A percentile compares a stretch with the other conserved stretches of the same genome.
Evolutionary conservation across 2,888 invertebrate species (phyloP).

Genomic region (Netelia melanura): DNA sequence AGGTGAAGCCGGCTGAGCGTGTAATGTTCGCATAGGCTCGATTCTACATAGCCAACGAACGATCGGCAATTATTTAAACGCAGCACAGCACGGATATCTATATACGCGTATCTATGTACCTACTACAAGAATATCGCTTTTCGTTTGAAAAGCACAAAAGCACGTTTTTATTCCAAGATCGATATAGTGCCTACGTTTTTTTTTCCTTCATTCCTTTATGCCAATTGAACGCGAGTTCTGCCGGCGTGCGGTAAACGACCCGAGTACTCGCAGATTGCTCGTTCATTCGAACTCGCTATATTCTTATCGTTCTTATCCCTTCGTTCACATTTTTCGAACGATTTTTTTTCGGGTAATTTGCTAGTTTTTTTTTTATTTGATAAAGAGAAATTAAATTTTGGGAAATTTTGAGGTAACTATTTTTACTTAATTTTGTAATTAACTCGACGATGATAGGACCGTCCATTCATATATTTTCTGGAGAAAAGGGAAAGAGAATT

Average conservation of each 20-base stretch:
- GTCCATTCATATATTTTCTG: background rate
- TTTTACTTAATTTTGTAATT: no score
- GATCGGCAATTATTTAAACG: constrained; percentile 60
- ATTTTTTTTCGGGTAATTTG: no score
- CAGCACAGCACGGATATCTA: constrained; percentile 26
- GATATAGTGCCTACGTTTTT: constrained; percentile 37
- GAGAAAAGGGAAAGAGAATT: background rate
- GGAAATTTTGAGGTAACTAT: no score
- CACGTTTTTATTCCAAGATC: constrained; percentile 50
- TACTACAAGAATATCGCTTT: constrained; percentile 24
- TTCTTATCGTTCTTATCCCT: constrained; percentile 17
- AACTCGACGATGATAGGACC: background rate
- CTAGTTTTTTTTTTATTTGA: no score
- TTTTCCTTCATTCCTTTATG: background rate
- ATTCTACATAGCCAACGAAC: constrained; percentile 49
- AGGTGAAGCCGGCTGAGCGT: constrained; percentile 55
- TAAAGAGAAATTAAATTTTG: no score
- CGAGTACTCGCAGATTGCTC: constrained; percentile 33
- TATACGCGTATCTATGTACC: background rate
- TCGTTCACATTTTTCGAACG: background rate
- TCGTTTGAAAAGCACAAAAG: constrained; percentile 26
- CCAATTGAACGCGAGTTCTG: constrained; percentile 17
- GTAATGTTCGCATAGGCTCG: constrained; percentile 57
- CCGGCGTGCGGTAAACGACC: constrained; percentile 30
- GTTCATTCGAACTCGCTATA: constrained; percentile 42